Percentiles rank a stretch among this genome's conserved stretches.
phyloP scores from a whole-genome alignment of 2,888 invertebrate genomes.

The Tinea trinotella region DNA sequence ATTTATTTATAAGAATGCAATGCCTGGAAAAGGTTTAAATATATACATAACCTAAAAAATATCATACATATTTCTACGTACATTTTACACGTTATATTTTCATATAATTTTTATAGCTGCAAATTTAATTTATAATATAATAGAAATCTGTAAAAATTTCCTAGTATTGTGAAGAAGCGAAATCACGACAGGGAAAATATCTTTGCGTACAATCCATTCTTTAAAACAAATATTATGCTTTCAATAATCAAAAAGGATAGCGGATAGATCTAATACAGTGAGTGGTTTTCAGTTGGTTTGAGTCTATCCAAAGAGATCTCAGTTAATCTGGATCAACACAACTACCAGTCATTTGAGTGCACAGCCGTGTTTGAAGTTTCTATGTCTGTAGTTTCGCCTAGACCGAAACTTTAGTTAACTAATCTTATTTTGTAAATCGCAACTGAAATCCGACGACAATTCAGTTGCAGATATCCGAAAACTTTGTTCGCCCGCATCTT shows the following conservation, averaged over 20 bases:
- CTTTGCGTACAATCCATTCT: too few species aligned
- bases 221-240: not conserved
- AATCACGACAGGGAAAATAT: too few species aligned
- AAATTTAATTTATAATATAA: too few species aligned
- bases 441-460: slow-evolving; percentile 1
- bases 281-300: slow-evolving; percentile 6
- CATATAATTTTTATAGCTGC: too few species aligned
- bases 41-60: too few species aligned
- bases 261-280: not conserved
- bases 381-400: not conserved
- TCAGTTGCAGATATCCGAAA: slow-evolving; percentile 5
- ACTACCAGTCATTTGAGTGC: slow-evolving; percentile 13
- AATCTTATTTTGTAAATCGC: slow-evolving; percentile 9
- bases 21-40: too few species aligned
- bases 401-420: slow-evolving; percentile 10
- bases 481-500: not conserved
- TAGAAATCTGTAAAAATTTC: too few species aligned
- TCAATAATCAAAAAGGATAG: not conserved
- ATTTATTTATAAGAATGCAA: too few species aligned
- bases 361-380: slow-evolving; percentile 14
- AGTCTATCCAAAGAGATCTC: not conserved
- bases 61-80: too few species aligned
- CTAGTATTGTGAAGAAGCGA: too few species aligned
- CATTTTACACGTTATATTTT: too few species aligned
- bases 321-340: slow-evolving; percentile 1